Evolutionary conservation across 1,140 invertebrate species (phyloP).

Genomic region (Megalonaias nervosa): DNA sequence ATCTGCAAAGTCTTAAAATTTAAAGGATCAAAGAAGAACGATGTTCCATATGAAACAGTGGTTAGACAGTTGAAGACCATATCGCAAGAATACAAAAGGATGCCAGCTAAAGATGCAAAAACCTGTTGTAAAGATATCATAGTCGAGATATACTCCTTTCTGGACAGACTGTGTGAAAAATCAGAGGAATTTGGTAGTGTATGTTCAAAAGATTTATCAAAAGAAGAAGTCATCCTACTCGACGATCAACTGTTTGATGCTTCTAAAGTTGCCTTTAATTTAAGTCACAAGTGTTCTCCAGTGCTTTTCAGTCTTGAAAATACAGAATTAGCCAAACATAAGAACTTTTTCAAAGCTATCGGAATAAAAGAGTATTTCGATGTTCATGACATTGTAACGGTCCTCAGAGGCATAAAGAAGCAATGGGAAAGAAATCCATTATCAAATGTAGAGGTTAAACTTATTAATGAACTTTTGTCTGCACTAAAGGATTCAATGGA

Average conservation of each 20-base stretch:
- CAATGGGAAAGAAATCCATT: conserved; percentile 22
- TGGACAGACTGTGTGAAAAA: too few relatives aligned
- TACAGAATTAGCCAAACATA: not conserved
- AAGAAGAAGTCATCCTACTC: conserved; percentile 1
- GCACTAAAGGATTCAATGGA: not conserved
- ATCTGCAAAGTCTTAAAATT: too few relatives aligned
- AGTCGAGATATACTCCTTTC: too few relatives aligned
- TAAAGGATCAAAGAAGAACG: too few relatives aligned
- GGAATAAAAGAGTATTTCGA: conserved; percentile 30
- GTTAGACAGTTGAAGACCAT: too few relatives aligned
- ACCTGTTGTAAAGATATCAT: too few relatives aligned
- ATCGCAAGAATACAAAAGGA: too few relatives aligned
- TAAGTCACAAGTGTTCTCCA: conserved; percentile 26
- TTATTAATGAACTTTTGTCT: not conserved
- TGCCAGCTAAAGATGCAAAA: too few relatives aligned
- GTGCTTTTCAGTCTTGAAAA: conserved; percentile 27
- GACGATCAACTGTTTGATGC: conserved; percentile 12
- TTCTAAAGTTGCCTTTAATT: conserved; percentile 18
- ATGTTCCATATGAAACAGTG: too few relatives aligned
- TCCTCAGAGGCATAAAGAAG: not conserved
- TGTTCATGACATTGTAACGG: not conserved
- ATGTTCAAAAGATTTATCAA: too few relatives aligned
- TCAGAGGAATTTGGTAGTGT: too few relatives aligned
- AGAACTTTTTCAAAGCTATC: conserved; percentile 10
- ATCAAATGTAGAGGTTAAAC: not conserved